These are phyloP conservation scores for Harmothoe impar DNA, from an alignment of 2,888 invertebrate genomes.

Conservation along the genomic window DNA sequence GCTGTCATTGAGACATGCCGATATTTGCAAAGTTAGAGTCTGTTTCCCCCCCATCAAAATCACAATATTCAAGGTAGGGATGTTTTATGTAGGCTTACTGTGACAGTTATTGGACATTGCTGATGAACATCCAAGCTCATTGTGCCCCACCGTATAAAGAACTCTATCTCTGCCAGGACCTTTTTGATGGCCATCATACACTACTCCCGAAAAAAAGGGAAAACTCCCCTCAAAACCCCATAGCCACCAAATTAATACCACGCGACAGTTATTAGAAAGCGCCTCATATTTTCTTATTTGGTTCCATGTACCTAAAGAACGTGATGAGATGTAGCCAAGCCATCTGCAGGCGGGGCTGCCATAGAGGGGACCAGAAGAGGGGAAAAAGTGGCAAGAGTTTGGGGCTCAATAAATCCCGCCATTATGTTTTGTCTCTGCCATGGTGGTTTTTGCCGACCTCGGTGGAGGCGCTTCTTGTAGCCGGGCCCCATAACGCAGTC, in stretches of 20 bases:
- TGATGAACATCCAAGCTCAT: background rate
- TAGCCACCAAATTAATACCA: background rate
- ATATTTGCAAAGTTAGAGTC: slow-evolving; percentile 19
- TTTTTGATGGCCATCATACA: slow-evolving; percentile 7
- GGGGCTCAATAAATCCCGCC: slow-evolving; percentile 20
- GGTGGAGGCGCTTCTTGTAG: slow-evolving; percentile 13
- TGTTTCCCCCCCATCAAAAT: background rate
- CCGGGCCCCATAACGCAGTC: slow-evolving; percentile 50
- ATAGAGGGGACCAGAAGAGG: background rate
- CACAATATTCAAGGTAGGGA: background rate
- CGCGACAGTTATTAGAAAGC: slow-evolving; percentile 19
- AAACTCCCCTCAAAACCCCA: background rate
- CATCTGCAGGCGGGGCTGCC: background rate
- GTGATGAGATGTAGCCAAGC: slow-evolving; percentile 16
- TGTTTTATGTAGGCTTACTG: background rate
- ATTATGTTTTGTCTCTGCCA: slow-evolving; percentile 38
- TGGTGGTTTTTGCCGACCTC: slow-evolving; percentile 40
- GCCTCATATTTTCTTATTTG: slow-evolving; percentile 3
- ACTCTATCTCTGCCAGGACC: background rate
- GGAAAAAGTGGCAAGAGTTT: slow-evolving; percentile 3
- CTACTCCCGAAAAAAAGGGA: background rate
- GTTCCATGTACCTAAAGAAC: background rate
- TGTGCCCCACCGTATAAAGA: background rate
- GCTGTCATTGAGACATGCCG: background rate
- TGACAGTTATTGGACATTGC: slow-evolving; percentile 3